Percentiles rank a stretch among this genome's conserved stretches.
Conservation (phyloP, 2,797 vertebrate species). For the Enteromius thamalakanensis region DNA sequence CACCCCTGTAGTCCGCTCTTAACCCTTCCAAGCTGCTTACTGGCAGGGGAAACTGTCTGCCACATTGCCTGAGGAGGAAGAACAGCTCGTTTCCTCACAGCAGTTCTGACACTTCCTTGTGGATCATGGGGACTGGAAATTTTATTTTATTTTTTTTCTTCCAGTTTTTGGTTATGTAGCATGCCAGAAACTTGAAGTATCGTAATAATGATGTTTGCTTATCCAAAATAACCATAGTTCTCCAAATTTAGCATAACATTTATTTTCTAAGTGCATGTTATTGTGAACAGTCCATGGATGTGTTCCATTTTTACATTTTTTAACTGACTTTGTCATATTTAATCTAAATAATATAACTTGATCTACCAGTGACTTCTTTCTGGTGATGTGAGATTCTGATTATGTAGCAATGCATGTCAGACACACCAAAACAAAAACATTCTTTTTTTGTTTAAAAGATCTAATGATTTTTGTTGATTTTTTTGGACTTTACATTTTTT, state of each 20-base stretch:
- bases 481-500: neutral
- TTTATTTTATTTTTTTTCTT: neutral
- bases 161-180: neutral
- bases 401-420: neutral
- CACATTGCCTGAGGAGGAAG: conserved; percentile 17
- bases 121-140: neutral
- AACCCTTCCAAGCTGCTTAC: conserved; percentile 39
- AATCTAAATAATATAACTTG: neutral
- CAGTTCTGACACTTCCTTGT: conserved; percentile 17
- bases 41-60: conserved; percentile 32
- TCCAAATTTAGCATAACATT: neutral
- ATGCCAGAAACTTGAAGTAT: neutral
- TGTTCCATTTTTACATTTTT: neutral
- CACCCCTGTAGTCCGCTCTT: conserved; percentile 14
- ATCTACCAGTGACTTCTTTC: neutral
- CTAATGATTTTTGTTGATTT: neutral
- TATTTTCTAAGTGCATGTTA: neutral
- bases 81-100: conserved; percentile 30
- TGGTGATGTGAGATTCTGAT: neutral
- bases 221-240: neutral
- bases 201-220: neutral
- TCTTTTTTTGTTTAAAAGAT: neutral
- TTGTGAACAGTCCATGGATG: neutral
- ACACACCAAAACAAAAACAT: neutral
- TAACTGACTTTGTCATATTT: neutral